Evolutionary conservation across 37 sponge, comb jelly and placozoan species (phyloP), one percentile per base, ranked within the genome.

Genomic region (Haliclona indistincta): DNA sequence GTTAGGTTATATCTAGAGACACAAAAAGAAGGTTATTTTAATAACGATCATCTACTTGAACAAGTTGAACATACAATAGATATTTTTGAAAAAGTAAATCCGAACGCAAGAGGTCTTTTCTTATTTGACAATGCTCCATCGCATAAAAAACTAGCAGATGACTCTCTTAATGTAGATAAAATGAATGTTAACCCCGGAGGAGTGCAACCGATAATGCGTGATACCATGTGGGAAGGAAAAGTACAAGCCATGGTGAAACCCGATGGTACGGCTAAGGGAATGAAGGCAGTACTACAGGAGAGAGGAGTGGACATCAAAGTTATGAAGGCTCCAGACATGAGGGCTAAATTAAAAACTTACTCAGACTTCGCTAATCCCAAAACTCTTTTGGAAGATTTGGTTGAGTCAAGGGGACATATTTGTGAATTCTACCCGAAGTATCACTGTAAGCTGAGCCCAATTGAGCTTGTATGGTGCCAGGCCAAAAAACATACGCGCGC

Each of bases 111-210:
- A n/a, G n/a, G n/a, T n/a, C n/a, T n/a, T n/a, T n/a, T n/a, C n/a
- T n/a, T n/a, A n/a, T 86, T 78, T 86, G 80, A 86, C 44, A 47
- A 86, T 56, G 69, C 67, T 26, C 53, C 73, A 30, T 43, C 38
- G 19, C 88, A 71, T 55, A 41, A 41, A 10, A 81, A 43, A 76
- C 26, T 61, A 20, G 64, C 71, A n/a, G 30, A 75, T 32, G 76
- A 75, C 47, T 52, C 72, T 17, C 65, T 81, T 11, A 70, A 70
- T 54, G 73, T 38, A 47, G 52, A 70, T 19, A 58, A 41, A 43
- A 87, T 82, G 83, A 88, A 88, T 64, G 77, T 88, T 17, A 3
- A 23, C 26, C 73, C 73, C 15, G 88, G 88, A 32, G 87, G 87
- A 5, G 42, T 38, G 54, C 82, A 81, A 39, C 75, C 88, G 32